Base-by-base conservation (phyloP, 2,888 invertebrate species). In the Eristalinus aeneus region DNA sequence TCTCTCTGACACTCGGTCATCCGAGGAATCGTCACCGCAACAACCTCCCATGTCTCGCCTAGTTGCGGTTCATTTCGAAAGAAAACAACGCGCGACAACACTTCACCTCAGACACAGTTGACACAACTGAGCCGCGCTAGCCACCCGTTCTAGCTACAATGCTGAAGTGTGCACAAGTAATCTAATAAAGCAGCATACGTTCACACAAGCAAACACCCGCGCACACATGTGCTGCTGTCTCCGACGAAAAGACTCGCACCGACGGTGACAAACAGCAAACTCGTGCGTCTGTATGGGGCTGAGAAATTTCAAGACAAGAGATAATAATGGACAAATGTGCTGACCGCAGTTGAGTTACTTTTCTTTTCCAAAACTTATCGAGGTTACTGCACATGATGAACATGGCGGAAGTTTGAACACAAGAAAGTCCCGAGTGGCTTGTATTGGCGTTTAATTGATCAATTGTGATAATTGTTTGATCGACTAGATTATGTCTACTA, bases 11-110 rank as follows among this genome's bases (percentile, higher is more conserved):
- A 31, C 32, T 56, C 6, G 61, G 11, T 80, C 81, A 22, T 86
- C 75, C 11, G 69, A 36, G 16, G 86, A 69, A 64, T 73, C 60
- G 12, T 71, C 54, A 16, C 77, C 32, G 39, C 81, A 86, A 74
- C 76, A 86, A 0, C 82, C 74, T 10, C 77, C 60, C 86, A 86
- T 86, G 9, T 72, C 23, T 5, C 2, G 1, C 32, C 20, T 60
- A 71, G 71, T 31, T 34, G 23, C 12, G 39, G 22, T 9, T 56
- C 74, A 84, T 82, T 79, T 71, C 54, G 10, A 11, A 53, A 34
- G 23, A 3, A n/a, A 53, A 53, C 10, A 39, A 20, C 22, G 23
- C 34, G 31, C 60, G 12, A 72, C 72, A 32, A 20, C 22, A 54
- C 11, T 6, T 22, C 34, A 10, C 32, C 23, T 27, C 10, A 56